These are phyloP conservation scores for Pseudoatta argentina DNA, from an alignment of 1,140 invertebrate species.

Conservation along the genomic window DNA sequence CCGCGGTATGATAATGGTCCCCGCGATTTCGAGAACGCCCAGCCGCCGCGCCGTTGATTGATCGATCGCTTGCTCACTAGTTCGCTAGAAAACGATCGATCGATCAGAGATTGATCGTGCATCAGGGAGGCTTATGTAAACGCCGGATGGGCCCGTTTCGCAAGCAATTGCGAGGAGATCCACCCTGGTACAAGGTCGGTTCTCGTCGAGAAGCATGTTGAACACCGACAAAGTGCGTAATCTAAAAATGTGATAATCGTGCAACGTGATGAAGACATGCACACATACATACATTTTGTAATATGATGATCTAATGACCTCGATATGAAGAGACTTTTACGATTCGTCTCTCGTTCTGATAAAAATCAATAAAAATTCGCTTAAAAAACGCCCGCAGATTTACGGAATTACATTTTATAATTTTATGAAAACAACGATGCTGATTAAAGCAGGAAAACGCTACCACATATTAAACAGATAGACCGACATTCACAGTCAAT, in stretches of 20 bases:
- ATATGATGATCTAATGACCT: constrained; percentile 54
- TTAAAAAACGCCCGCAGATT: background rate
- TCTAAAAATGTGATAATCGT: constrained; percentile 58
- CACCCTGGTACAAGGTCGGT: background rate
- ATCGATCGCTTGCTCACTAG: constrained; percentile 15
- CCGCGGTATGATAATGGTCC: constrained; percentile 66
- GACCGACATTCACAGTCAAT: too few species aligned
- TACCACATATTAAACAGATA: too few species aligned
- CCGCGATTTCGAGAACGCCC: constrained; percentile 55
- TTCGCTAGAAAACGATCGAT: background rate
- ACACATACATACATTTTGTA: background rate
- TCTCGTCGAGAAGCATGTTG: constrained; percentile 23
- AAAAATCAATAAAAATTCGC: constrained; percentile 13
- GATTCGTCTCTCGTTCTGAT: background rate
- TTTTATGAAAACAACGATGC: constrained; percentile 25
- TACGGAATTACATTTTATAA: background rate
- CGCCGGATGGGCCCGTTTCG: constrained; percentile 38
- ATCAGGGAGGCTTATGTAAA: constrained; percentile 25
- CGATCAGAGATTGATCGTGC: constrained; percentile 41
- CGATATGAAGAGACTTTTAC: constrained; percentile 15
- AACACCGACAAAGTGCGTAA: constrained; percentile 12
- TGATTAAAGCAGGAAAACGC: constrained; percentile 13
- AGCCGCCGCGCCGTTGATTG: background rate
- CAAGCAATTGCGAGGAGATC: background rate
- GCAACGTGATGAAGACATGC: background rate